Conservation (phyloP, 2,888 invertebrate genomes). For the Eupithecia tripunctaria region DNA sequence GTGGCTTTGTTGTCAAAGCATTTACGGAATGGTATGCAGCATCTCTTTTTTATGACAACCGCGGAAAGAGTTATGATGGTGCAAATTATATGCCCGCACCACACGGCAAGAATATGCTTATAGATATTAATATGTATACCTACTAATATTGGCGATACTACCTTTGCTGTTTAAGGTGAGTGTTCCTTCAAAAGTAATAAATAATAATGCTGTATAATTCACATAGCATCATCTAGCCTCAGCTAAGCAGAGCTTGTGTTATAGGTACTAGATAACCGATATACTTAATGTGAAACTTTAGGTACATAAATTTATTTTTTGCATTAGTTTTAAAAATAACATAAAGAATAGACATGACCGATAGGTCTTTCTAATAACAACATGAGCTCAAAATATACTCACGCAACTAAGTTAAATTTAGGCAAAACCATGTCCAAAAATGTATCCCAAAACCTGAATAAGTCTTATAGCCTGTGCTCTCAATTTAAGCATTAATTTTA, state of each 20-base stretch:
- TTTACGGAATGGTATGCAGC: constrained; percentile 2
- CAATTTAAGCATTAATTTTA: neutral
- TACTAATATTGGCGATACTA: neutral
- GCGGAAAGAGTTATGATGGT: no score
- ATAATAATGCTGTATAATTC: neutral
- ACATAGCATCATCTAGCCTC: neutral
- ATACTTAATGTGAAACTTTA: no score
- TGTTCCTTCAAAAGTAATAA: neutral
- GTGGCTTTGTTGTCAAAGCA: constrained; percentile 12
- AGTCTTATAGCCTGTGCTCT: neutral
- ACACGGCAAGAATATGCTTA: no score
- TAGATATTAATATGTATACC: no score
- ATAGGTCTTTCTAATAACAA: no score
- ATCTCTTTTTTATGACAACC: no score
- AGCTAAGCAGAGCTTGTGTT: no score
- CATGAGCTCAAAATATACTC: neutral
- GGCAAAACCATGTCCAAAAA: no score
- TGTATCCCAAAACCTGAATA: no score
- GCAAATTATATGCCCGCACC: no score
- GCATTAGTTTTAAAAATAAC: neutral
- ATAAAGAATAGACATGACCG: neutral
- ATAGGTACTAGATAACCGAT: no score
- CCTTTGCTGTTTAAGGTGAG: neutral
- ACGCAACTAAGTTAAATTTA: neutral
- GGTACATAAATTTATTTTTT: neutral